phyloP scores from a whole-genome alignment of 2,888 invertebrate species.

The Heliconius charithonia region DNA sequence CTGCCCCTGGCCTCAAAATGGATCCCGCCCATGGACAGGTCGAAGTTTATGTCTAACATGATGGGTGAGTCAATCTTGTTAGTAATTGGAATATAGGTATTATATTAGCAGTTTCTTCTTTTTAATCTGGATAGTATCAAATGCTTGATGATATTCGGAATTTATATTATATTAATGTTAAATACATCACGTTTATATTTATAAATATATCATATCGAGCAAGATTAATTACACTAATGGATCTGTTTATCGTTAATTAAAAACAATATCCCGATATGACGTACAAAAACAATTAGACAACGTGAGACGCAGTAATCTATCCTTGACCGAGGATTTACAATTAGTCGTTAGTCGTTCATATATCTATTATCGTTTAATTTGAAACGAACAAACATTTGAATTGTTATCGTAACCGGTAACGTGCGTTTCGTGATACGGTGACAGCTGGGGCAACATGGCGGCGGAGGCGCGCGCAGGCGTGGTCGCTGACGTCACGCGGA shows the following conservation, averaged over 20 bases:
- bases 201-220: not conserved
- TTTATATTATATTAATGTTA: not conserved
- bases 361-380: constrained; percentile 41
- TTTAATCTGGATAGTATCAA: no score
- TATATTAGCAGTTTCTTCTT: no score
- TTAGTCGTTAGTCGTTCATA: constrained; percentile 42
- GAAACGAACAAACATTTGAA: constrained; percentile 41
- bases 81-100: no score
- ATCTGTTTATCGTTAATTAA: constrained; percentile 19
- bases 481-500: constrained; percentile 78
- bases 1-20: constrained; percentile 96
- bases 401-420: constrained; percentile 56
- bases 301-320: constrained; percentile 49
- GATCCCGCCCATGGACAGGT: constrained; percentile 97
- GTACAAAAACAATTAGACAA: constrained; percentile 48
- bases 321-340: constrained; percentile 58
- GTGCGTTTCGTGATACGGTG: constrained; percentile 52
- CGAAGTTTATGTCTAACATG: constrained; percentile 96
- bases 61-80: constrained; percentile 86
- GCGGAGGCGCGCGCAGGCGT: constrained; percentile 83
- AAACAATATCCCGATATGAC: constrained; percentile 28
- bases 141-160: no score
- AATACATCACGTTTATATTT: constrained; percentile 6
- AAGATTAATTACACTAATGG: constrained; percentile 20
- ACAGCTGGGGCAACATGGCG: constrained; percentile 62